Conservation (phyloP, 2,113 vertebrate genomes). For the Cyphomyrus discorhynchus region DNA sequence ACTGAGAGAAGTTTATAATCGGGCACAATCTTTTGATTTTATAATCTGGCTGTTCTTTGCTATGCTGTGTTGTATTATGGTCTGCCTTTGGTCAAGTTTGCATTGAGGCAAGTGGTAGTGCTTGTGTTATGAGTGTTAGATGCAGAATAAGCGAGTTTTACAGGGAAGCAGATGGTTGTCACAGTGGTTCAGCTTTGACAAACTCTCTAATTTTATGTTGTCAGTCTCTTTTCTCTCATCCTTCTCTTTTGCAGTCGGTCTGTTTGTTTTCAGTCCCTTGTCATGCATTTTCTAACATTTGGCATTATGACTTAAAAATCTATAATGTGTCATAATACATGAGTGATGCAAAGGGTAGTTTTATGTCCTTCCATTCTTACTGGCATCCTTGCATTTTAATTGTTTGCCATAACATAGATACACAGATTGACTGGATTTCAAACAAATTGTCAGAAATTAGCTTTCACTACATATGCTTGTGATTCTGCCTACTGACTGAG, state of each 20-base stretch:
- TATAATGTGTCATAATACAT: background rate
- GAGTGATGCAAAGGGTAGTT: background rate
- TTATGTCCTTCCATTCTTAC: background rate
- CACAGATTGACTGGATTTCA: constrained; percentile 18
- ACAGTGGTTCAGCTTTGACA: too few relatives aligned
- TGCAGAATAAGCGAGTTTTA: background rate
- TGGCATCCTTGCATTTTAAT: background rate
- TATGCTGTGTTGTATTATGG: background rate
- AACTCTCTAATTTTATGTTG: background rate
- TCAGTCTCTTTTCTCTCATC: background rate
- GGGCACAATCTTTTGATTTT: background rate
- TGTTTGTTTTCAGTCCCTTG: background rate
- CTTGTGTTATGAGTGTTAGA: background rate
- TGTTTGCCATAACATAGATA: constrained; percentile 4
- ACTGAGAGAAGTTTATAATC: background rate
- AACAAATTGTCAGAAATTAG: constrained; percentile 26
- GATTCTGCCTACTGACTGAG: constrained; percentile 10
- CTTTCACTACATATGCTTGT: constrained; percentile 15
- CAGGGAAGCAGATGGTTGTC: background rate
- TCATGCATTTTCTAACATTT: background rate
- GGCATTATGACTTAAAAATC: background rate
- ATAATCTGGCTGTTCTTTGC: background rate
- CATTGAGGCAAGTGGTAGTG: background rate
- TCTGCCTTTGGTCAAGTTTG: background rate
- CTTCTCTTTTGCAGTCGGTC: background rate